Evolutionary conservation across 2,113 vertebrate species (phyloP).

Genomic region (Pipra filicauda): DNA sequence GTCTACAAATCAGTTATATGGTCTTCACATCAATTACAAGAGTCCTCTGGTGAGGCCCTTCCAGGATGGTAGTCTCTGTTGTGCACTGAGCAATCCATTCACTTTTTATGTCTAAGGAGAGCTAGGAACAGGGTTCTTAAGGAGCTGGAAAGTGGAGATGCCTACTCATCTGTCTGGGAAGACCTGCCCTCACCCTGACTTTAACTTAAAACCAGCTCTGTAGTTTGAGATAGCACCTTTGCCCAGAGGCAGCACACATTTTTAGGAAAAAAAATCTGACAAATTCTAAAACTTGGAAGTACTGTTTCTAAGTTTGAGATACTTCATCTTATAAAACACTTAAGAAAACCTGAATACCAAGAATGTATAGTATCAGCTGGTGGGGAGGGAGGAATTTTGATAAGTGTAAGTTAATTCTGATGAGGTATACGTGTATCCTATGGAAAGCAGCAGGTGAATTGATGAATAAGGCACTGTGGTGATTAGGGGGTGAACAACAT

Average conservation of each 20-base stretch:
- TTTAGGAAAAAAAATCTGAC: not conserved
- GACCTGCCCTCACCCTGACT: not conserved
- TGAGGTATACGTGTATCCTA: not conserved
- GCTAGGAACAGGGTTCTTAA: not conserved
- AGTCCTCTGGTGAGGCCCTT: not conserved
- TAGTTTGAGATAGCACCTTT: not conserved
- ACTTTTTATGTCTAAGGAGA: not conserved
- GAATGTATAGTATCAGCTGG: not conserved
- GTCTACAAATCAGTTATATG: not conserved
- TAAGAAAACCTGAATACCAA: not conserved
- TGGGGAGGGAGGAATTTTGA: not conserved
- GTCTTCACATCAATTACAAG: not conserved
- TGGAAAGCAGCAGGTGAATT: not conserved
- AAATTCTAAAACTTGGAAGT: not conserved
- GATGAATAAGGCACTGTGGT: not conserved
- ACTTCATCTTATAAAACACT: not conserved
- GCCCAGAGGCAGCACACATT: not conserved
- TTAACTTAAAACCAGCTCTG: not conserved
- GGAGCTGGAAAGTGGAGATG: not conserved
- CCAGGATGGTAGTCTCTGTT: not conserved
- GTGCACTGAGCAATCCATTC: not conserved
- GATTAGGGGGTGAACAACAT: not conserved
- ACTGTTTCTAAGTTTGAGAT: not conserved
- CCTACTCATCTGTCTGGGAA: not conserved
- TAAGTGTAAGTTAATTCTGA: not conserved